Conservation (phyloP, 2,113 vertebrate species). For the Coptodon bakossiorum region DNA sequence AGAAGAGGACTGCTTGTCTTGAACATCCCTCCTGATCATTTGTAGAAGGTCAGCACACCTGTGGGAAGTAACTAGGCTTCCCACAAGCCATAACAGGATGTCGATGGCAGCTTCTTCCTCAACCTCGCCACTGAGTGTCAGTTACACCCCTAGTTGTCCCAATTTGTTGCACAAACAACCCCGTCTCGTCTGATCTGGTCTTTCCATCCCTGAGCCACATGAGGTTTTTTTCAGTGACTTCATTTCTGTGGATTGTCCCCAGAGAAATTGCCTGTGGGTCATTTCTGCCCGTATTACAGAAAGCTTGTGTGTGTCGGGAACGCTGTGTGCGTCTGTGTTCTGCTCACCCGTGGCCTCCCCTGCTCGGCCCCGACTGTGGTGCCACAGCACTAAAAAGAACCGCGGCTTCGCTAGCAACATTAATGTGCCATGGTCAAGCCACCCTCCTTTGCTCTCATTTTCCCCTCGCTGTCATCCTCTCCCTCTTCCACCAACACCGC, state of each 20-base stretch:
- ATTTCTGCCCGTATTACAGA: constrained; percentile 30
- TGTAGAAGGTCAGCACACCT: constrained; percentile 10
- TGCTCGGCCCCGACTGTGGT: background rate
- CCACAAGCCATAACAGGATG: constrained; percentile 21
- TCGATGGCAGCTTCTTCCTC: constrained; percentile 14
- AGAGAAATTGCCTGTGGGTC: constrained; percentile 35
- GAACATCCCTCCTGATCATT: background rate
- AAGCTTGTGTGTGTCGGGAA: constrained; percentile 16
- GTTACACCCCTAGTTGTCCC: constrained; percentile 22
- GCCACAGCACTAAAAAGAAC: constrained; percentile 7
- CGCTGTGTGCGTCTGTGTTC: constrained; percentile 7
- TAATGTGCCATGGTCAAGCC: constrained; percentile 40
- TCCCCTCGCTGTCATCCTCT: constrained; percentile 2
- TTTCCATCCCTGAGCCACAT: constrained; percentile 9
- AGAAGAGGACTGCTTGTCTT: background rate
- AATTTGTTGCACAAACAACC: constrained; percentile 45
- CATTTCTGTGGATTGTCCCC: constrained; percentile 25
- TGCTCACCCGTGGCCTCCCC: background rate
- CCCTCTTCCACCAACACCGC: background rate
- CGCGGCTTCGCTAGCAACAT: constrained; percentile 26
- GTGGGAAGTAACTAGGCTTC: constrained; percentile 15
- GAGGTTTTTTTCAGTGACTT: constrained; percentile 24
- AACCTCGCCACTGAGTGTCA: constrained; percentile 12
- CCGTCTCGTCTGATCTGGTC: constrained; percentile 13
- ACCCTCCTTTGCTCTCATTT: constrained; percentile 44